Evolutionary conservation across 2,888 invertebrate species (phyloP).

Genomic region (Abrostola tripartita): DNA sequence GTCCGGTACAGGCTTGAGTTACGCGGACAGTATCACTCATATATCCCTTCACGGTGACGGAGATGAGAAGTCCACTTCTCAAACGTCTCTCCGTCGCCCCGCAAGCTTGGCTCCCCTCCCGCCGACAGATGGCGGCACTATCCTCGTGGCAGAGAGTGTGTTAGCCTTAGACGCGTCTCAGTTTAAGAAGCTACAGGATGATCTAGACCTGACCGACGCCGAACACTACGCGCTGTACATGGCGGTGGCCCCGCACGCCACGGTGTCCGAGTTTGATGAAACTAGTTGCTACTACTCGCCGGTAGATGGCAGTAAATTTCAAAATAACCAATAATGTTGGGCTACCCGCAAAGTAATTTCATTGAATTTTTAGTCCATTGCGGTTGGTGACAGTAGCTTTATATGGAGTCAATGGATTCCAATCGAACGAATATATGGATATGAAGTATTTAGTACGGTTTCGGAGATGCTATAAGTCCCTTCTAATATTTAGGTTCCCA

Average conservation of each 20-base stretch:
- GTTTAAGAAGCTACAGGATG: slow-evolving; percentile 81
- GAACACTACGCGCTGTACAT: slow-evolving; percentile 96
- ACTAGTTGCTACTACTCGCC: slow-evolving; percentile 95
- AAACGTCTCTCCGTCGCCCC: slow-evolving; percentile 68
- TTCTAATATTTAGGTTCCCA: slow-evolving; percentile 20
- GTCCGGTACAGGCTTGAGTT: slow-evolving; percentile 79
- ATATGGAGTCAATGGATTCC: not conserved
- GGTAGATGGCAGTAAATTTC: slow-evolving; percentile 93
- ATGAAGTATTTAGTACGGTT: slow-evolving; percentile 6
- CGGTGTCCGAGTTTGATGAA: slow-evolving; percentile 96
- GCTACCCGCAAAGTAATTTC: not conserved
- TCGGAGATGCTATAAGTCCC: not conserved
- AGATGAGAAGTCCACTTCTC: slow-evolving; percentile 75
- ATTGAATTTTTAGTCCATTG: not conserved
- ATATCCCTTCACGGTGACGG: slow-evolving; percentile 90
- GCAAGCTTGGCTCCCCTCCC: slow-evolving; percentile 77
- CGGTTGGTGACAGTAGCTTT: not conserved
- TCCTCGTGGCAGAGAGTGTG: slow-evolving; percentile 88
- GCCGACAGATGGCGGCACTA: slow-evolving; percentile 87
- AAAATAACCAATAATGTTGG: slow-evolving; percentile 58
- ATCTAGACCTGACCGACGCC: slow-evolving; percentile 94
- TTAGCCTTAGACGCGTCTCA: slow-evolving; percentile 80
- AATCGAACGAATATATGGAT: slow-evolving; percentile 1
- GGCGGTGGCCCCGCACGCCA: slow-evolving; percentile 95
- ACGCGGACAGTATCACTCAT: slow-evolving; percentile 89